Percentiles rank a stretch among this genome's conserved stretches.
These are phyloP conservation scores for Drosophila subsilvestris DNA, from an alignment of 2,888 invertebrate species.

Conservation along the genomic window DNA sequence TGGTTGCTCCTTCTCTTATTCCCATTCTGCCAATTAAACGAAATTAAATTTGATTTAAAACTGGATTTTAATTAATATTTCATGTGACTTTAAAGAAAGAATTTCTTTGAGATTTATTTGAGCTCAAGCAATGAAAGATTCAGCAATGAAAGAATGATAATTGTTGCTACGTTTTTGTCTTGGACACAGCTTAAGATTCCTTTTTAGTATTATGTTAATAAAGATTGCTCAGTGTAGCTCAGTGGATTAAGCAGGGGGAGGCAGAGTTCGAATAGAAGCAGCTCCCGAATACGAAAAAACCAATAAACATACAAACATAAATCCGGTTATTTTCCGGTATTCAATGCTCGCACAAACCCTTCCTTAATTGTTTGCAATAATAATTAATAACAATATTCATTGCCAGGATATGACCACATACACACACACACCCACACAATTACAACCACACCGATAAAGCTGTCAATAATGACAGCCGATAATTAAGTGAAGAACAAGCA, in stretches of 20 bases:
- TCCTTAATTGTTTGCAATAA: neutral
- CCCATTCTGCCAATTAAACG: neutral
- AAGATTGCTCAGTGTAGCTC: too few species aligned
- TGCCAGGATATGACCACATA: constrained; percentile 5
- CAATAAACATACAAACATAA: neutral
- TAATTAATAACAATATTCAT: constrained; percentile 7
- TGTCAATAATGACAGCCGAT: constrained; percentile 30
- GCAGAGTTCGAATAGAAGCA: too few species aligned
- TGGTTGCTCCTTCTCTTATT: neutral
- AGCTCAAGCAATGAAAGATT: too few species aligned
- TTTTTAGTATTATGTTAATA: too few species aligned
- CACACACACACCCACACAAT: constrained; percentile 1
- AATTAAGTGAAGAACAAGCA: neutral
- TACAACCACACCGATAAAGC: constrained; percentile 11
- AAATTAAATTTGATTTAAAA: neutral
- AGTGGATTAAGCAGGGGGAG: too few species aligned
- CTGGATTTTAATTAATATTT: too few species aligned
- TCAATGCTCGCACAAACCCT: neutral
- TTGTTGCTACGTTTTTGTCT: too few species aligned
- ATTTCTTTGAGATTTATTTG: neutral
- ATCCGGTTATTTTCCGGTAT: neutral
- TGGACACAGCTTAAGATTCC: too few species aligned
- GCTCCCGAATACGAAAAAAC: neutral
- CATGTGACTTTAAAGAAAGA: too few species aligned
- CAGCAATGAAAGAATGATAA: too few species aligned